phyloP scores from a whole-genome alignment of 2,113 vertebrate genomes.

The Psephotus haematonotus region DNA sequence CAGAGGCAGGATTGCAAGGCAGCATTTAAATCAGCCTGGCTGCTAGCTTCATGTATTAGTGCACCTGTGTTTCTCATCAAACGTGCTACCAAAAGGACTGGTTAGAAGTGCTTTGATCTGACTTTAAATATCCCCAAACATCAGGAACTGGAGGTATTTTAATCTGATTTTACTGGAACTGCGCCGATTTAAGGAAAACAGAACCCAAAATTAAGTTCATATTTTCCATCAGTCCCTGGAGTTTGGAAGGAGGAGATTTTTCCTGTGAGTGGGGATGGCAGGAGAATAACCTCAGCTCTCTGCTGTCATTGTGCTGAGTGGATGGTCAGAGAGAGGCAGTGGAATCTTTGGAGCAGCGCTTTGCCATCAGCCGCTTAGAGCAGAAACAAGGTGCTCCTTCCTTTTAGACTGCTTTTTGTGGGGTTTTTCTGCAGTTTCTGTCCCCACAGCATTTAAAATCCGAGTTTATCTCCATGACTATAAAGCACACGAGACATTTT shows the following conservation, averaged over 20 bases:
- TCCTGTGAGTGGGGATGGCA: background rate
- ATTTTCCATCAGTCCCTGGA: slow-evolving; percentile 26
- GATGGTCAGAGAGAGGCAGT: background rate
- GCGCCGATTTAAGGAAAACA: slow-evolving; percentile 59
- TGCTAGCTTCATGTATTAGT: slow-evolving; percentile 9
- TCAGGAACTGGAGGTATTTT: slow-evolving; percentile 70
- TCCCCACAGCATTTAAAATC: background rate
- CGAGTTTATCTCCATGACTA: fast-evolving
- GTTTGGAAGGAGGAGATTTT: slow-evolving; percentile 2
- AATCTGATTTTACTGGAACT: slow-evolving; percentile 74
- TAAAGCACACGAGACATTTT: fast-evolving
- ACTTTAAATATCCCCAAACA: slow-evolving; percentile 71
- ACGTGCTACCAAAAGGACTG: slow-evolving; percentile 65
- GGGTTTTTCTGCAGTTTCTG: background rate
- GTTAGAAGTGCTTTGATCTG: slow-evolving; percentile 69
- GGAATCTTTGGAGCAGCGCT: background rate
- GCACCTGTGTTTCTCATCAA: slow-evolving; percentile 77
- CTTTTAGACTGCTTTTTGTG: background rate
- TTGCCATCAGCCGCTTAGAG: background rate
- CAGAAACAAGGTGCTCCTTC: background rate
- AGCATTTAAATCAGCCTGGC: slow-evolving; percentile 52
- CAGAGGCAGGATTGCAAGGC: slow-evolving; percentile 50
- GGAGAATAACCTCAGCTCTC: background rate
- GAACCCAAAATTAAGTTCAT: slow-evolving; percentile 62
- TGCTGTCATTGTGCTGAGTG: fast-evolving